Conservation (phyloP, 2,888 invertebrate species). For the Branchellion lobata region DNA sequence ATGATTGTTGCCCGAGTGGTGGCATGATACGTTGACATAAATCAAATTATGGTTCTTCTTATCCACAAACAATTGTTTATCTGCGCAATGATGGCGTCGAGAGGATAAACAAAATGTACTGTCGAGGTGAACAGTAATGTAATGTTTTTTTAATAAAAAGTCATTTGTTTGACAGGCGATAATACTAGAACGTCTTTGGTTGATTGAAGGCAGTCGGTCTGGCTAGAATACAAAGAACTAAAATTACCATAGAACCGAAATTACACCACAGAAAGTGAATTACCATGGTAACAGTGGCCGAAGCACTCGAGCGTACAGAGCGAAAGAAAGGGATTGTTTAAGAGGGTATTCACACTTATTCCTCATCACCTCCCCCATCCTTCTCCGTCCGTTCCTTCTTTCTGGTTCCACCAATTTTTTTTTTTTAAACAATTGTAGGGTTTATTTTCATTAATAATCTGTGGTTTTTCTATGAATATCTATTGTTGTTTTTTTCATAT, state of each 20-base stretch:
- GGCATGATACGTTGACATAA: not conserved
- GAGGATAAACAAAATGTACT: not conserved
- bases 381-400: too few species aligned
- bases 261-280: constrained; percentile 19
- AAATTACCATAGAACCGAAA: constrained; percentile 39
- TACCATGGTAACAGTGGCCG: not conserved
- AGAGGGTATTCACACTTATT: not conserved
- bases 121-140: not conserved
- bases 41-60: not conserved
- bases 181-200: constrained; percentile 18
- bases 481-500: too few species aligned
- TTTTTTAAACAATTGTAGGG: too few species aligned
- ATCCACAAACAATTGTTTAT: not conserved
- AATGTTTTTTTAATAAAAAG: constrained; percentile 19
- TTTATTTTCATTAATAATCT: too few species aligned
- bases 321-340: constrained; percentile 16
- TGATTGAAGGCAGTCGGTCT: constrained; percentile 29
- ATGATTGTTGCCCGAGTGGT: too few species aligned
- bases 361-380: too few species aligned
- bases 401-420: too few species aligned
- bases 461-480: too few species aligned
- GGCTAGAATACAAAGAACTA: constrained; percentile 36
- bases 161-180: constrained; percentile 38
- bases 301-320: constrained; percentile 20
- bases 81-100: not conserved